phyloP scores from a whole-genome alignment of 2,888 invertebrate genomes.

The Thumatha senex region DNA sequence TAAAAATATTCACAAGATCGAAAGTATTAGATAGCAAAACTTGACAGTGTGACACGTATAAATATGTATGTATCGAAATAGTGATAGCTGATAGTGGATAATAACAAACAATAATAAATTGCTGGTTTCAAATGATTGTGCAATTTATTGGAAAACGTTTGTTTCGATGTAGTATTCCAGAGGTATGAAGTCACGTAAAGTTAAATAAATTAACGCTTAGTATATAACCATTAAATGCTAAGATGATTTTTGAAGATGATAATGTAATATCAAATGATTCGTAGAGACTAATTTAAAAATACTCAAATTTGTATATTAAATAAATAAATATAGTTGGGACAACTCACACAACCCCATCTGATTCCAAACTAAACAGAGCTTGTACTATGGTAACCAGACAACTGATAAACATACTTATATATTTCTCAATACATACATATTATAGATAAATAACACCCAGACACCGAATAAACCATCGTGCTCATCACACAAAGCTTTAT shows the following conservation, averaged over 20 bases:
- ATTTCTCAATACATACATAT: no score
- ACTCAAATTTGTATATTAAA: not conserved
- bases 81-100: slow-evolving; percentile 11
- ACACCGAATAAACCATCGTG: no score
- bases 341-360: no score
- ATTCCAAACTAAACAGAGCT: no score
- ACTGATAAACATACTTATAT: no score
- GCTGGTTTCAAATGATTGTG: not conserved
- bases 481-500: no score
- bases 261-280: slow-evolving; percentile 3
- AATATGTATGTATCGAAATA: slow-evolving; percentile 7
- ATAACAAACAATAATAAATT: slow-evolving; percentile 8
- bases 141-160: not conserved
- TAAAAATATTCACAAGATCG: no score
- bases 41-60: no score
- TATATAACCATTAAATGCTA: not conserved
- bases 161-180: not conserved
- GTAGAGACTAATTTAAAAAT: not conserved
- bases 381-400: no score
- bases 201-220: not conserved
- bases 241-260: slow-evolving; percentile 5
- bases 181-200: not conserved
- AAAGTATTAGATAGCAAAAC: no score
- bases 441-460: no score
- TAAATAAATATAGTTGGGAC: no score